Percentiles rank a stretch among this genome's conserved stretches.
Evolutionary conservation across 2,113 vertebrate genomes (phyloP).

Genomic region (Podiceps cristatus): DNA sequence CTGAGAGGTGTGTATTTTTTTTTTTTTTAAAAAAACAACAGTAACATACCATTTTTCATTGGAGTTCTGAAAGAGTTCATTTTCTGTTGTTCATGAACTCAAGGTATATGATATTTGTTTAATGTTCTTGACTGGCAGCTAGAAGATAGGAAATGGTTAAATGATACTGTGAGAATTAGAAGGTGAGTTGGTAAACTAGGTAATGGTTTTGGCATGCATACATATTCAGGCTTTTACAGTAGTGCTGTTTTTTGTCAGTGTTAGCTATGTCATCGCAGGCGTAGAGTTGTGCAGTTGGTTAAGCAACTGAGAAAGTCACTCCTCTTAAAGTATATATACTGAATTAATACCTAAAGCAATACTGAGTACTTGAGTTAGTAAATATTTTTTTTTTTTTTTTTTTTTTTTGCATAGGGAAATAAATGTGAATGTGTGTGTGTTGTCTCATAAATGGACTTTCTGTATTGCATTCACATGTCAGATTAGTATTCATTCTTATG

Average conservation of each 20-base stretch:
- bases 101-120: slow-evolving; percentile 39
- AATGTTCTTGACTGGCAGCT: slow-evolving; percentile 71
- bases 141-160: slow-evolving; percentile 77
- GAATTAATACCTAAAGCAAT: background rate
- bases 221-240: background rate
- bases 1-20: background rate
- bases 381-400: background rate
- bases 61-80: background rate
- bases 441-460: background rate
- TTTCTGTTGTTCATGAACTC: slow-evolving; percentile 42
- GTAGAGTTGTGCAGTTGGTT: background rate
- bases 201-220: slow-evolving; percentile 67
- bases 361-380: background rate
- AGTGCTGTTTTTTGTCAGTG: background rate
- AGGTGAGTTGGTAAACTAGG: slow-evolving; percentile 70
- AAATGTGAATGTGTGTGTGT: background rate
- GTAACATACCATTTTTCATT: background rate
- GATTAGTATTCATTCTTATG: background rate
- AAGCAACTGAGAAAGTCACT: background rate
- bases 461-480: background rate
- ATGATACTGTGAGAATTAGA: slow-evolving; percentile 68
- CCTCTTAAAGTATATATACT: background rate
- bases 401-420: background rate
- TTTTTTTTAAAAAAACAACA: background rate
- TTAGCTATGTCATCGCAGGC: background rate